Percentiles rank a stretch among this genome's conserved stretches.
These are phyloP conservation scores for Hystrix cristata DNA, from an alignment of 2,113 vertebrate species.

Conservation along the genomic window DNA sequence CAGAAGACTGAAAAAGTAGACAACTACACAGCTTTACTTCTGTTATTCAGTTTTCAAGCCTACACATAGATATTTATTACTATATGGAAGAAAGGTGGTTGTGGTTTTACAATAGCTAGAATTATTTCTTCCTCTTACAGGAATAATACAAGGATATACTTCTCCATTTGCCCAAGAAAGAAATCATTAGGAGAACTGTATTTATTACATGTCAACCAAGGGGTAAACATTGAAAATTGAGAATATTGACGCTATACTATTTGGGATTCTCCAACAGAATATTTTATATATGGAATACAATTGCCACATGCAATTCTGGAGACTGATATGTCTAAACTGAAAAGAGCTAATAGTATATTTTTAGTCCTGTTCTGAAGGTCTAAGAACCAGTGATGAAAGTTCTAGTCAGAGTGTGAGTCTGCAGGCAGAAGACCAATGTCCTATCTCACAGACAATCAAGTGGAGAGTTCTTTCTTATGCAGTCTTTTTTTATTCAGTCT, in stretches of 20 bases:
- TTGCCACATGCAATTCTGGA: background rate
- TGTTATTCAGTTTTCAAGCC: background rate
- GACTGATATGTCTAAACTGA: background rate
- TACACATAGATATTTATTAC: background rate
- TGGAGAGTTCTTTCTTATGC: slow-evolving; percentile 28
- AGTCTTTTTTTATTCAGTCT: background rate
- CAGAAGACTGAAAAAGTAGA: background rate
- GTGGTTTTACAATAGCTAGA: background rate
- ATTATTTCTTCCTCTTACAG: slow-evolving; percentile 12
- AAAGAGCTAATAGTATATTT: background rate
- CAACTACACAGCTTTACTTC: background rate
- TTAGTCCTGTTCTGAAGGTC: background rate
- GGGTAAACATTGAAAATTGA: background rate
- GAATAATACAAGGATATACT: background rate
- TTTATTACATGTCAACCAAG: background rate
- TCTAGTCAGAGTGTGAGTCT: background rate
- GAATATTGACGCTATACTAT: background rate
- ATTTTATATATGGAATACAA: background rate
- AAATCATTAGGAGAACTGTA: background rate
- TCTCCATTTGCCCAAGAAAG: background rate
- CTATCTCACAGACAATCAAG: background rate
- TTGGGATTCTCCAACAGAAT: background rate
- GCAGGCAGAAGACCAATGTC: slow-evolving; percentile 15
- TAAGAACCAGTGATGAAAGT: background rate
- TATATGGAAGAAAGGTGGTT: background rate